Base-by-base conservation (phyloP, 2,888 invertebrate genomes). In the Brenthis daphne region DNA sequence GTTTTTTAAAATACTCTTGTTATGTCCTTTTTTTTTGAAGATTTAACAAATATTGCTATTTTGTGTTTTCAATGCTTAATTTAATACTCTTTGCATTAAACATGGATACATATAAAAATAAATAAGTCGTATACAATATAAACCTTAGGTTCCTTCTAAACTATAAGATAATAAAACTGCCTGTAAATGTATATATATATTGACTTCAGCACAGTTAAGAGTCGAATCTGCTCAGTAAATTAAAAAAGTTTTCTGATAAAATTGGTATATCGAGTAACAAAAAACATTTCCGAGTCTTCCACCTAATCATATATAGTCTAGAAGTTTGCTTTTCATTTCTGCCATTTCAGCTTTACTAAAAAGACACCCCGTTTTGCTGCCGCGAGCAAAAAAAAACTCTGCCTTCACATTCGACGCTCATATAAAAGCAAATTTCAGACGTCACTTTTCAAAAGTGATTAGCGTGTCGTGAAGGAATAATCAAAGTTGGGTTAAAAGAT, bases 1-100 rank as follows among this genome's bases (percentile, higher is more conserved):
- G 73, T 79, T 75, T 85, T 85, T 85, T 81, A 79, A 81, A 86
- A 85, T 20, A 86, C 85, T 85, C 84, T 84, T 84, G 81, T 84
- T 86, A 84, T 82, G 80, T 84, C 83, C 76, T 82, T 85, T 85
- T 81, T 80, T 76, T 72, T 20, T 20, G 20, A 77, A 75, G 76
- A 81, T 80, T 79, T 79, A 72, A 74, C 78, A 83, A 82, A 74
- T 79, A 82, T 72, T 54, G 73, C 76, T 72, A 75, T 77, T 70
- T 76, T 4, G 3, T 57, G 11, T 13, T 56, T 56, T 33, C 33
- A n/a, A 33, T 33, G n/a, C n/a, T 3, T 56, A 33, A n/a, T 56
- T 13, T 1, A 14, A 6, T 13, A 6, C 2, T 24, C 6, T 6
- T 3, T 29, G n/a, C n/a, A 33, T 14, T 50, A 11, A 54, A 3